phyloP scores from a whole-genome alignment of 2,888 invertebrate genomes.

The Pinctada fucata region DNA sequence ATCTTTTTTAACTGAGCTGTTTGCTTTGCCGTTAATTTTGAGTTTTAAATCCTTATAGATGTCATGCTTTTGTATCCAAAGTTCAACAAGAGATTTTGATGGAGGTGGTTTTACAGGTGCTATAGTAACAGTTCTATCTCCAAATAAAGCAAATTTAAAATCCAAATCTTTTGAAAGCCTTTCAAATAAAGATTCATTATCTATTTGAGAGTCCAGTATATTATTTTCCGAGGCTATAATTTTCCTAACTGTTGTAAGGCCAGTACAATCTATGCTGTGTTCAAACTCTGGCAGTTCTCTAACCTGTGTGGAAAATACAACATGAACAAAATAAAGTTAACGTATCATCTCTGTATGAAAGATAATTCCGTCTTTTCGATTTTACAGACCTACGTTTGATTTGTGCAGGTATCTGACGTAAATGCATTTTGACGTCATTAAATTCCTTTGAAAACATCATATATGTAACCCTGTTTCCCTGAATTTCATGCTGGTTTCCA shows the following conservation, averaged over 20 bases:
- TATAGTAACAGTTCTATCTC: constrained; percentile 58
- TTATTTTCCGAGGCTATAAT: constrained; percentile 49
- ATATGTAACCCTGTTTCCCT: too few relatives aligned
- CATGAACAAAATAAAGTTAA: too few relatives aligned
- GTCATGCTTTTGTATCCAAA: constrained; percentile 47
- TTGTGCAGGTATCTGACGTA: too few relatives aligned
- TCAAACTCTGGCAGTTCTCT: constrained; percentile 57
- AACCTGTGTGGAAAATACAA: constrained; percentile 49
- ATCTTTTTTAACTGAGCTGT: neutral
- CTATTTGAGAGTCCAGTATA: constrained; percentile 50
- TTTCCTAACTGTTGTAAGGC: constrained; percentile 55
- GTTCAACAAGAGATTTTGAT: constrained; percentile 41
- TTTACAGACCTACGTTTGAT: too few relatives aligned
- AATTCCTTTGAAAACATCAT: too few relatives aligned
- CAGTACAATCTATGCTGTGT: constrained; percentile 39
- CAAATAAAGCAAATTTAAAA: constrained; percentile 57
- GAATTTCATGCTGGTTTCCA: too few relatives aligned
- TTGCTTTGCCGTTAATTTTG: neutral
- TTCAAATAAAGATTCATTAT: constrained; percentile 45
- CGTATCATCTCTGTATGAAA: too few relatives aligned
- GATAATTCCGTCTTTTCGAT: too few relatives aligned
- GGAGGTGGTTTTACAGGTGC: constrained; percentile 65
- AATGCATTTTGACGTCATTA: too few relatives aligned
- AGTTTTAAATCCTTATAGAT: constrained; percentile 40
- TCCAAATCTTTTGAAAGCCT: constrained; percentile 58